A percentile compares a stretch with the other conserved stretches of the same genome.
phyloP scores from a whole-genome alignment of 92 coral and sea anemone genomes.

The Epizoanthus stellaris region DNA sequence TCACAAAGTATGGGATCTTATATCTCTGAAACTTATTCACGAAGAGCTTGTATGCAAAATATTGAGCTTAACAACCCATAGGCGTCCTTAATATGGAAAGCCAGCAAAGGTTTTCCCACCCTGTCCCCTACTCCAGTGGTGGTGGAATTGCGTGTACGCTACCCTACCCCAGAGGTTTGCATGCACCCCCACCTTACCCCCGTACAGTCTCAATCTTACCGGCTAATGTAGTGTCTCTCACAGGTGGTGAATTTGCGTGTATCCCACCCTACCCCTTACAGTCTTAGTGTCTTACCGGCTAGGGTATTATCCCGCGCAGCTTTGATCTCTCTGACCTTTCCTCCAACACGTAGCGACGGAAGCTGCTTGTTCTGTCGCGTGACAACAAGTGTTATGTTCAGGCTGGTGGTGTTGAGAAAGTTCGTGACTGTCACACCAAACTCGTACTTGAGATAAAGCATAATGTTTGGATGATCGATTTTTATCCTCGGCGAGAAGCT shows the following conservation, averaged over 20 bases:
- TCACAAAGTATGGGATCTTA: no score
- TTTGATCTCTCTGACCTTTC: conserved; percentile 34
- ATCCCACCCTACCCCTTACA: background rate
- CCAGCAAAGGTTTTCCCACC: no score
- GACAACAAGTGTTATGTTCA: conserved; percentile 42
- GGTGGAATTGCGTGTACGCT: no score
- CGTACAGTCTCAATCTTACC: background rate
- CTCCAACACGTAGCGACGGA: conserved; percentile 62
- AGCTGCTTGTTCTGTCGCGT: conserved; percentile 64
- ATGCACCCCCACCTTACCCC: background rate
- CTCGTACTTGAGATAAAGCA: conserved; percentile 58
- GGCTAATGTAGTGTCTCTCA: background rate
- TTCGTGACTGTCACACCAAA: conserved; percentile 65
- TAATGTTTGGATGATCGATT: conserved; percentile 15
- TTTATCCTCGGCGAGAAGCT: conserved; percentile 11
- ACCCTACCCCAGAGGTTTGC: no score
- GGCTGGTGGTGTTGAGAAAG: conserved; percentile 66
- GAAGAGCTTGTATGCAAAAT: no score
- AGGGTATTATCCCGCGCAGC: conserved; percentile 52
- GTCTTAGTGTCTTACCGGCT: conserved; percentile 49
- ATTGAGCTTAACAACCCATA: no score
- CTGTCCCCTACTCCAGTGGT: no score
- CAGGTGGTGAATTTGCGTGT: background rate
- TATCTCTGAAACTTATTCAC: no score
- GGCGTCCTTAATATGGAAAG: no score